Evolutionary conservation across 2,113 vertebrate genomes (phyloP), one percentile per base, ranked within the genome.

Genomic region (Pseudolaguvia tuberculata): DNA sequence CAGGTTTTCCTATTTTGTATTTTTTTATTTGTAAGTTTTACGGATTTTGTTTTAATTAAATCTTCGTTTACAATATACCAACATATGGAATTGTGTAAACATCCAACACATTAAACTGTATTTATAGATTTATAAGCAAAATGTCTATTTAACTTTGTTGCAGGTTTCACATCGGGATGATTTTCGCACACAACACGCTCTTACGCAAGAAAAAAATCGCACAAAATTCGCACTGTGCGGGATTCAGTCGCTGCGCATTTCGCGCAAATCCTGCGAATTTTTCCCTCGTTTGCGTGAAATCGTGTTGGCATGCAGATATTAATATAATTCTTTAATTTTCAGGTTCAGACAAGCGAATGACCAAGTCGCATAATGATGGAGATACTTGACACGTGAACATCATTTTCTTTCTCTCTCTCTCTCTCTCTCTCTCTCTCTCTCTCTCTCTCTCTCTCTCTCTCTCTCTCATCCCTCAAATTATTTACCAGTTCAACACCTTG

Each of bases 91-190:
- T 13, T 47, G 50, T 79, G 52, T 45, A 61, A 35, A 25, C 47
- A 59, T 67, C 29, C 31, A 47, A 52, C 39, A 18, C 74, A 74
- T 25, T 45, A 39, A 73, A 74, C 61, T 31, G 42, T 80, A 78
- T 77, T 80, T 80, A 80, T 74, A 76, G 70, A 50, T 74, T 67
- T 67, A 50, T 50, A 67, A 67, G 45, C 23, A 50, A 18, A 71
- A 58, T 63, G 31, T 76, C 69, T 71, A 79, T 56, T 73, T 56
- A 79, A 75, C 56, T 72, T n/a, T 61, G 50, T 73, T 25, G 21
- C 65, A 39, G 62, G 51, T 52, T 55, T 47, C 61, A 59, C 25
- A 39, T 67, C 53, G 42, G 10, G 31, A 13, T 69, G n/a, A 8
- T 79, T 29, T 35, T 62, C 50, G 62, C 12, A 56, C 39, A 62